Conservation (phyloP, 2,113 vertebrate genomes). For the Misgurnus mizolepis region DNA sequence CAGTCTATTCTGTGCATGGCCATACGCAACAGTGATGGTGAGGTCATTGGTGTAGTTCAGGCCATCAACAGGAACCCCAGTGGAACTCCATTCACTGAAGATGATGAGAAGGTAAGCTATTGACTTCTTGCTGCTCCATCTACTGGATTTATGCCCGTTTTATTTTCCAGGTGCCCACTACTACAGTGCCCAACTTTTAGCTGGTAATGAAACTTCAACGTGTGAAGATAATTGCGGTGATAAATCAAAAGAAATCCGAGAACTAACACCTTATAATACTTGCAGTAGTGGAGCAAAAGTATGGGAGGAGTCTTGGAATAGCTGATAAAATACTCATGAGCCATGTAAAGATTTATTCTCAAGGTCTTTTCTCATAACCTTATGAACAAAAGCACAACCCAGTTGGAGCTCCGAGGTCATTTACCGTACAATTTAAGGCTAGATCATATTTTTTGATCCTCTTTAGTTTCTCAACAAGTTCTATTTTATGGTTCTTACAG, state of each 20-base stretch:
- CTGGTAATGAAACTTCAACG: constrained; percentile 21
- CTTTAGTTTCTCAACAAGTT: neutral
- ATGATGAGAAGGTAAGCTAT: constrained; percentile 76
- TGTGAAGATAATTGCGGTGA: neutral
- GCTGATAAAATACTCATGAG: neutral
- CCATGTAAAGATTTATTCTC: neutral
- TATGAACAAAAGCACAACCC: neutral
- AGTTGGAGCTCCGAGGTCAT: neutral
- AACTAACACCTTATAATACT: constrained; percentile 8
- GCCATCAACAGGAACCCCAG: constrained; percentile 79
- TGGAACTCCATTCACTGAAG: constrained; percentile 74
- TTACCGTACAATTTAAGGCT: neutral
- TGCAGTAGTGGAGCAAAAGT: neutral
- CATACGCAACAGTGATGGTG: constrained; percentile 77
- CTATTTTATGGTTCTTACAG: neutral
- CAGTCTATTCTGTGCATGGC: constrained; percentile 80
- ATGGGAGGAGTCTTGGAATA: neutral
- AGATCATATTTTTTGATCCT: neutral
- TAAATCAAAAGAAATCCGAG: neutral
- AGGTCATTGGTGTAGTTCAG: constrained; percentile 79
- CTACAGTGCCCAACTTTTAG: neutral
- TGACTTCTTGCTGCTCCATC: constrained; percentile 6
- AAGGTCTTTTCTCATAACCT: neutral
- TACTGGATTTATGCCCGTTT: constrained; percentile 1
- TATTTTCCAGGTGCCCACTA: constrained; percentile 1